Base-by-base conservation (phyloP, 2,113 vertebrate genomes). In the Seriola dumerili region DNA sequence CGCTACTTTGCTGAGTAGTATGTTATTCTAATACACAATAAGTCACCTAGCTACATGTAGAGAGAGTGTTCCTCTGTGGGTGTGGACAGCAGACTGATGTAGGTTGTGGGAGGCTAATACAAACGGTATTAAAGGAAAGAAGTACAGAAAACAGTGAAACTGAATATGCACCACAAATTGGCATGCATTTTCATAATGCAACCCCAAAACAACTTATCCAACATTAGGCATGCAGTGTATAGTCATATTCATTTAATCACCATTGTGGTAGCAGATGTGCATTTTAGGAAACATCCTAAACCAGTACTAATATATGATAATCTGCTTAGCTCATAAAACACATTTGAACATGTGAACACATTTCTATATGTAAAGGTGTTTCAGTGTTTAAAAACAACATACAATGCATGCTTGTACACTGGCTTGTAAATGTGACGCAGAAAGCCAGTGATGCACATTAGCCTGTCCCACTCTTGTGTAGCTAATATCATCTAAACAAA, bases 1-100 rank as follows among this genome's bases (percentile, higher is more conserved):
- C 97, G 97, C 68, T 99, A 98, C 94, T 98, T 99, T 91, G 96
- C 97, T 73, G 97, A 99, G 91, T 99, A 99, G 98, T 99, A 96
- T 95, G 97, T 98, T 32, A 12, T 19, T 58, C 12, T 2, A 11
- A 8, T 29, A 14, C 36, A 38, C 52, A 36, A 8, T 13, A 32
- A 58, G 29, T 38, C 50, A 57, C 14, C 7, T 2, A 34, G 16
- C 2, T 23, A 1, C 32, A 63, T 48, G 13, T 11, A 8, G 1
- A 21, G 32, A n/a, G 0, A 68, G 1, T 25, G 10, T 3, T 69
- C 21, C 4, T 17, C 8, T 34, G 36, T 8, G n/a, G 50, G 42
- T 42, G 9, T 59, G 42, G 25, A 32, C 23, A 58, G 13, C 23
- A 11, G 34, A 57, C 17, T 9, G 25, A n/a, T 32, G 36, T 11